Evolutionary conservation across 2,797 vertebrate species (phyloP).

Genomic region (Chaunax sp.): DNA sequence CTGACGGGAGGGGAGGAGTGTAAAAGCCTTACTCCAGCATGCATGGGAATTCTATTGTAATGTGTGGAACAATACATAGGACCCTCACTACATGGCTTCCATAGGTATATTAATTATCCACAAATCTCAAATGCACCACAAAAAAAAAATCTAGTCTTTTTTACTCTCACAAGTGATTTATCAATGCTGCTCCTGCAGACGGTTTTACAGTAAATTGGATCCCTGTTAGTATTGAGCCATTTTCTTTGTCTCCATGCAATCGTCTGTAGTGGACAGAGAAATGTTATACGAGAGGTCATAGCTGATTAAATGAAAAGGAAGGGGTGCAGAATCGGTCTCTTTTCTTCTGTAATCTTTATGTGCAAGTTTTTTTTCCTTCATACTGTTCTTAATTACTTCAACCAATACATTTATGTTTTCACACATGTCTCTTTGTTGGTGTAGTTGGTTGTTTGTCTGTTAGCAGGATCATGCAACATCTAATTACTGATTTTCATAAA

Average conservation of each 20-base stretch:
- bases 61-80: slow-evolving; percentile 54
- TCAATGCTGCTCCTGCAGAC: slow-evolving; percentile 44
- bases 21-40: slow-evolving; percentile 65
- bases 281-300: slow-evolving; percentile 36
- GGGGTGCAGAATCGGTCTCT: slow-evolving; percentile 10
- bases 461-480: too few species aligned
- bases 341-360: slow-evolving; percentile 6
- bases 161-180: slow-evolving; percentile 49
- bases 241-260: slow-evolving; percentile 56
- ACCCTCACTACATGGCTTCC: slow-evolving; percentile 16
- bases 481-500: too few species aligned
- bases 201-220: slow-evolving; percentile 65
- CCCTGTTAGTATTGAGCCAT: slow-evolving; percentile 55
- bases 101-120: slow-evolving; percentile 55
- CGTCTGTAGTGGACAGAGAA: slow-evolving; percentile 50
- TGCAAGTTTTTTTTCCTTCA: background rate
- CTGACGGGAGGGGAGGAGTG: slow-evolving; percentile 77
- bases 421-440: too few species aligned
- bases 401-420: too few species aligned
- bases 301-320: slow-evolving; percentile 19
- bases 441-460: too few species aligned
- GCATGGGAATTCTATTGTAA: slow-evolving; percentile 70
- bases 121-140: slow-evolving; percentile 39
- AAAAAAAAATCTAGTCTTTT: slow-evolving; percentile 39
- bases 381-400: too few species aligned